A percentile compares a stretch with the other conserved stretches of the same genome.
phyloP scores from a whole-genome alignment of 2,797 vertebrate genomes.

The Lacerta bilineata region DNA sequence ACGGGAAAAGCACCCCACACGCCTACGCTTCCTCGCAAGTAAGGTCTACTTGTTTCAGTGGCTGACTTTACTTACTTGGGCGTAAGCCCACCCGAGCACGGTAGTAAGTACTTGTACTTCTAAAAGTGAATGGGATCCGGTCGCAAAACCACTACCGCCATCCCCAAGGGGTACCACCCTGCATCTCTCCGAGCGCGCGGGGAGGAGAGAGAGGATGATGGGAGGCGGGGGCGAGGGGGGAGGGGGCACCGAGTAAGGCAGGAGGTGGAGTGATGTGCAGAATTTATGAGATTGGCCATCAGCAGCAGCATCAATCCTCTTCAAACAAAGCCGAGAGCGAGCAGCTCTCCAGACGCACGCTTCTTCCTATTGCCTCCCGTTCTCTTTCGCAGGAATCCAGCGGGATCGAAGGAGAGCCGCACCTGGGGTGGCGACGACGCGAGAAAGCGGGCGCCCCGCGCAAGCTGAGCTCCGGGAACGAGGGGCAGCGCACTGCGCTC shows the following conservation, averaged over 20 bases:
- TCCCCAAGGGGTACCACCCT: too few relatives aligned
- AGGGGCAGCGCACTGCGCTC: slow-evolving; percentile 57
- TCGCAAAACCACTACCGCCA: background rate
- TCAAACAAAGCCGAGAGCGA: slow-evolving; percentile 70
- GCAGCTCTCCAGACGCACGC: slow-evolving; percentile 36
- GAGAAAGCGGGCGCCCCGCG: slow-evolving; percentile 56
- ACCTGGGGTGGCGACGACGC: slow-evolving; percentile 52
- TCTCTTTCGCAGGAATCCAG: slow-evolving; percentile 53
- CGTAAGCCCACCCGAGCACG: background rate
- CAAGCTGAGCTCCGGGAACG: background rate
- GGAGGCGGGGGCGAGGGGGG: slow-evolving; percentile 69
- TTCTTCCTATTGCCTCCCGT: background rate
- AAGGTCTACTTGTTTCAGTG: background rate
- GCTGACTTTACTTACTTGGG: too few relatives aligned
- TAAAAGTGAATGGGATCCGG: background rate
- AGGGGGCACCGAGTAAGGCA: slow-evolving; percentile 68
- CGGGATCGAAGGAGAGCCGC: slow-evolving; percentile 59
- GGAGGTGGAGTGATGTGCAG: slow-evolving; percentile 76
- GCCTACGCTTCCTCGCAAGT: background rate
- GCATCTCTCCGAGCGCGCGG: background rate
- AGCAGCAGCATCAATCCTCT: slow-evolving; percentile 68
- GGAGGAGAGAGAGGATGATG: slow-evolving; percentile 42
- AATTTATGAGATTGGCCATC: slow-evolving; percentile 82
- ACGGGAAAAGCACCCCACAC: background rate
- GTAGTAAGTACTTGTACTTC: too few relatives aligned